Conservation (phyloP, 2,113 vertebrate species). For the Petroica traversi region DNA sequence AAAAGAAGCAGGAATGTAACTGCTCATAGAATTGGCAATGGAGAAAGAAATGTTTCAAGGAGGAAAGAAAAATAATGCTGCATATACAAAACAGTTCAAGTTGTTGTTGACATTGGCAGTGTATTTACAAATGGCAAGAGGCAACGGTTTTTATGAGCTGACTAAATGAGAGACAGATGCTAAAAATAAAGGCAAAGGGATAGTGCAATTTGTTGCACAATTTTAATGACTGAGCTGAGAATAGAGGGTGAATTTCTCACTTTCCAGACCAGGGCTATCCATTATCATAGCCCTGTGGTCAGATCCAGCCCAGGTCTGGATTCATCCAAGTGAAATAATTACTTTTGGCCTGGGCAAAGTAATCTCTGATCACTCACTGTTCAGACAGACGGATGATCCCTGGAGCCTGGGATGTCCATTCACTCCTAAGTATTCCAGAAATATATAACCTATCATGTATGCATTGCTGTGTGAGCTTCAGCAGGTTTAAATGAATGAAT, state of each 20-base stretch:
- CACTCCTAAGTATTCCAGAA: not conserved
- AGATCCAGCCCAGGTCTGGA: not conserved
- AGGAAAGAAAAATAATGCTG: not conserved
- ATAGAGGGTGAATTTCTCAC: not conserved
- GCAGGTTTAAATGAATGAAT: not conserved
- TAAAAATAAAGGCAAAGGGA: conserved; percentile 18
- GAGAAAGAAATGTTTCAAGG: not conserved
- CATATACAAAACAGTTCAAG: not conserved
- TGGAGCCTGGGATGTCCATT: not conserved
- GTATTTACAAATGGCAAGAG: not conserved
- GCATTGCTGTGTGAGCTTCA: not conserved
- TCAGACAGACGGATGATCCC: not conserved
- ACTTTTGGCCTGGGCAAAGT: not conserved
- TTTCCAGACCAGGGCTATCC: not conserved
- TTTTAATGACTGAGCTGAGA: not conserved
- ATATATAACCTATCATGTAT: not conserved
- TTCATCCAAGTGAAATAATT: not conserved
- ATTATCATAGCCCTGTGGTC: not conserved
- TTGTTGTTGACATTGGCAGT: conserved; percentile 27
- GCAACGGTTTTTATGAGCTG: not conserved
- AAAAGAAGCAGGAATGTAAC: not conserved
- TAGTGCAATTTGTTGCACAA: conserved; percentile 31
- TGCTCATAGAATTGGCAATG: not conserved
- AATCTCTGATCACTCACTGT: not conserved
- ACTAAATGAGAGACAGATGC: conserved; percentile 45